Evolutionary conservation across 2,888 invertebrate genomes (phyloP), one percentile per base, ranked within the genome.

Genomic region (Drymonia ruficornis): DNA sequence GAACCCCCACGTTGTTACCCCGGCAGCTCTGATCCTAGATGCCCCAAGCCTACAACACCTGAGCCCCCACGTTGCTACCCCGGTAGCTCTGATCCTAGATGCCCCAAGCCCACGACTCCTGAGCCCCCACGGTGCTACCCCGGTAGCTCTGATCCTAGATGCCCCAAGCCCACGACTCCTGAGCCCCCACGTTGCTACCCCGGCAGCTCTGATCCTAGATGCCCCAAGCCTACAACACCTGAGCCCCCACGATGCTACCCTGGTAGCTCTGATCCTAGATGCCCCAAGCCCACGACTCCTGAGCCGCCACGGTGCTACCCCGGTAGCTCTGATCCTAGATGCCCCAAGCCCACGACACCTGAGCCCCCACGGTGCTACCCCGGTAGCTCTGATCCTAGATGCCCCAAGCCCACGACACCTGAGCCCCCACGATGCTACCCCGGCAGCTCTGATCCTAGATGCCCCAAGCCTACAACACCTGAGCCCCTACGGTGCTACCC

Each of bases 361-460:
- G 54, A 48, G 18, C 56, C 61, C 0, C 64, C 57, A 1, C 48
- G 47, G 0, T 66, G 62, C 50, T 65, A 18, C 72, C 76, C 70
- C 12, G 53, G 66, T 8, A 70, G 67, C 15, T 38, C 64, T 44
- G 40, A 85, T 78, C 56, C 65, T 0, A 52, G 59, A 0, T 63
- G 62, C 0, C 58, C 66, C 7, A 52, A 55, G n/a, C 73, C 84
- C 58, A 55, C 76, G 60, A 67, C 87, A 34, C 81, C 81, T 0
- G 69, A 63, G 36, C 63, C 77, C 11, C 72, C 72, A 1, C 60
- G 63, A 0, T 76, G 77, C 23, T 77, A 54, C 54, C 76, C 79
- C 1, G 80, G 80, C 0, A 74, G 69, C 2, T 65, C 66, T 61
- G 86, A 89, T 55, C 82, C 85, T 0, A 70, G 83, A 13, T 89